These are phyloP conservation scores for Ooceraea biroi DNA, from an alignment of 1,140 invertebrate species.

Conservation along the genomic window DNA sequence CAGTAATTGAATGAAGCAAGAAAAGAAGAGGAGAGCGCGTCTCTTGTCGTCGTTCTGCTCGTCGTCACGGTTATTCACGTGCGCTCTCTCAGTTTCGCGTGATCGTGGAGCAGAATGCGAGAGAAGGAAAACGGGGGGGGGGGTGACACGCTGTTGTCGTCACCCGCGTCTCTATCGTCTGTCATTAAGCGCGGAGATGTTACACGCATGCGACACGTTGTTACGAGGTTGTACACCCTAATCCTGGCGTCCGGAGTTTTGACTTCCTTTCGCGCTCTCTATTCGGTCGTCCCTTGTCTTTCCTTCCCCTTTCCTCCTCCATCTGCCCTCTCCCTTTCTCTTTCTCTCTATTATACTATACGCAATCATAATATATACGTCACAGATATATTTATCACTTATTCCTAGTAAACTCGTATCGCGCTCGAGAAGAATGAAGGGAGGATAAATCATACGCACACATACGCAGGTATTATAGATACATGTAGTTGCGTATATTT, in stretches of 20 bases:
- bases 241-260: constrained; percentile 40
- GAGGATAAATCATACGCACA: constrained; percentile 52
- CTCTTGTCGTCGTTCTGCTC: constrained; percentile 34
- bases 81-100: constrained; percentile 22
- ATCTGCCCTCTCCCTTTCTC: constrained; percentile 14
- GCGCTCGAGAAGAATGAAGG: constrained; percentile 65
- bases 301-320: constrained; percentile 16
- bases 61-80: constrained; percentile 29
- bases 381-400: constrained; percentile 52
- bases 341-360: constrained; percentile 70
- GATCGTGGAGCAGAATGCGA: constrained; percentile 31
- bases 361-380: constrained; percentile 61
- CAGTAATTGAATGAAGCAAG: background rate
- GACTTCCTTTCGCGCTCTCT: constrained; percentile 37
- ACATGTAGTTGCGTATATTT: constrained; percentile 32
- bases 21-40: constrained; percentile 22
- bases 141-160: background rate
- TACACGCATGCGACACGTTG: constrained; percentile 30
- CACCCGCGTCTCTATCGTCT: background rate
- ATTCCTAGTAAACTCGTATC: constrained; percentile 68
- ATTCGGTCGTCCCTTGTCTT: constrained; percentile 8
- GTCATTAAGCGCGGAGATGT: constrained; percentile 29
- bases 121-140: constrained; percentile 35
- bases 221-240: background rate
- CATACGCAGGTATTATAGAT: constrained; percentile 52